Evolutionary conservation across 64 coral and sea anemone genomes (phyloP).

Genomic region (Acropora yongei): DNA sequence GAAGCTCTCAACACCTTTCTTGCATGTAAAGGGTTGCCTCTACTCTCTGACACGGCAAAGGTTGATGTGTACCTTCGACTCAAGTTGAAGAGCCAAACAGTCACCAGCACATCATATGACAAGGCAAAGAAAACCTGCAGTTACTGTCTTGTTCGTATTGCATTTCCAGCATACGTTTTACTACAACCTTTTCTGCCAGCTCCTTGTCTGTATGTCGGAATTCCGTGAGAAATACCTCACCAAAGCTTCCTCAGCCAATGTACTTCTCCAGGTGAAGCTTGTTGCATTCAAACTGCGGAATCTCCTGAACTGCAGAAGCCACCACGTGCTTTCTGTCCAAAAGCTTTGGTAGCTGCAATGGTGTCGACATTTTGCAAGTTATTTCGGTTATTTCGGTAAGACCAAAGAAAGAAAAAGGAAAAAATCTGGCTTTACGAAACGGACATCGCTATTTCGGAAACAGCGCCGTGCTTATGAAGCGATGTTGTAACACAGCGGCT

Average conservation of each 20-base stretch:
- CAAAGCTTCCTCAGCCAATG: conserved; percentile 48
- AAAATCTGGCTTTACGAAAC: conserved; percentile 55
- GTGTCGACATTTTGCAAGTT: conserved; percentile 48
- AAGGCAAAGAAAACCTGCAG: not conserved
- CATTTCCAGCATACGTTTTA: not conserved
- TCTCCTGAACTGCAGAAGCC: conserved; percentile 10
- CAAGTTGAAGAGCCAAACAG: not conserved
- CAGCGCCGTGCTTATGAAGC: conserved; percentile 3
- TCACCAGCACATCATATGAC: conserved; percentile 5
- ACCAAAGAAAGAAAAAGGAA: conserved; percentile 62
- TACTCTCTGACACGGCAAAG: not conserved
- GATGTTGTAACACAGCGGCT: not conserved
- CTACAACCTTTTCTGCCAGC: conserved; percentile 12
- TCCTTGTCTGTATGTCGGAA: conserved; percentile 33
- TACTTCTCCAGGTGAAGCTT: conserved; percentile 19
- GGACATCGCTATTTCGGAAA: conserved; percentile 34
- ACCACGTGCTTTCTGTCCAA: conserved; percentile 32
- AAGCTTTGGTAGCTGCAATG: conserved; percentile 52
- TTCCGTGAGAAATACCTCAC: conserved; percentile 42
- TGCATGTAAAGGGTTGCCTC: conserved; percentile 1
- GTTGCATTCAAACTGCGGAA: conserved; percentile 38
- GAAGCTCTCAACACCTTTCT: conserved; percentile 3
- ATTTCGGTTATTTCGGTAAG: conserved; percentile 1
- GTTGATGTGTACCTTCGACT: not conserved
- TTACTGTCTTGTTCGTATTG: not conserved